These are phyloP conservation scores for Cephus runcator DNA, from an alignment of 2,888 invertebrate genomes.

Conservation along the genomic window DNA sequence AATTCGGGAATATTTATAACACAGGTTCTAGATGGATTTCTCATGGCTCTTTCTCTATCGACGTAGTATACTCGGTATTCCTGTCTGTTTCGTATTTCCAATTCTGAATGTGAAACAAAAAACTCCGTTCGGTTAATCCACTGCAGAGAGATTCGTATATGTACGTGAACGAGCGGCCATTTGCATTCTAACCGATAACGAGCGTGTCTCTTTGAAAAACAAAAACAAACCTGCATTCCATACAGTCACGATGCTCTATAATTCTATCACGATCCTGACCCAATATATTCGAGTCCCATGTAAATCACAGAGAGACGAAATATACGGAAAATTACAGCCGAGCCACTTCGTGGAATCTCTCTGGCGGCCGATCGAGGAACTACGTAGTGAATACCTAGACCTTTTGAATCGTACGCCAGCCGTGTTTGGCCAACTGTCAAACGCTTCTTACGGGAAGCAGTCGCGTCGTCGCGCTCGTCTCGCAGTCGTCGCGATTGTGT, in stretches of 20 bases:
- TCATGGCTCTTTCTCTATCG: not conserved
- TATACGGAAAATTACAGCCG: not conserved
- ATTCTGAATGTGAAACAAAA: not conserved
- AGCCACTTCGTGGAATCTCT: not conserved
- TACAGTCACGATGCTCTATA: not conserved
- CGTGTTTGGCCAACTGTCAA: not conserved
- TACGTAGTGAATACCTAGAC: not conserved
- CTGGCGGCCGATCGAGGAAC: not conserved
- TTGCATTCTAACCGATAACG: not conserved
- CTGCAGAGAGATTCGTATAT: not conserved
- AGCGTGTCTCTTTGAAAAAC: not conserved
- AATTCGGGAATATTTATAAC: not conserved
- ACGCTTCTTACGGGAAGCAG: not conserved
- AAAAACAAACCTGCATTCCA: not conserved
- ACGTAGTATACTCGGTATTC: not conserved
- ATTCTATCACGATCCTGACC: not conserved
- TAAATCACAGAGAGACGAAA: not conserved
- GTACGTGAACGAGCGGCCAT: not conserved
- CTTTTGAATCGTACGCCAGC: not conserved
- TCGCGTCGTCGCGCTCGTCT: not conserved
- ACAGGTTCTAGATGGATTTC: not conserved
- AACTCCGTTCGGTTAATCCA: not conserved
- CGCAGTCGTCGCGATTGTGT: not conserved
- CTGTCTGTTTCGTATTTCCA: not conserved
- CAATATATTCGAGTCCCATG: not conserved